Conservation (phyloP, 2,888 invertebrate genomes). For the Nemurella pictetii region DNA sequence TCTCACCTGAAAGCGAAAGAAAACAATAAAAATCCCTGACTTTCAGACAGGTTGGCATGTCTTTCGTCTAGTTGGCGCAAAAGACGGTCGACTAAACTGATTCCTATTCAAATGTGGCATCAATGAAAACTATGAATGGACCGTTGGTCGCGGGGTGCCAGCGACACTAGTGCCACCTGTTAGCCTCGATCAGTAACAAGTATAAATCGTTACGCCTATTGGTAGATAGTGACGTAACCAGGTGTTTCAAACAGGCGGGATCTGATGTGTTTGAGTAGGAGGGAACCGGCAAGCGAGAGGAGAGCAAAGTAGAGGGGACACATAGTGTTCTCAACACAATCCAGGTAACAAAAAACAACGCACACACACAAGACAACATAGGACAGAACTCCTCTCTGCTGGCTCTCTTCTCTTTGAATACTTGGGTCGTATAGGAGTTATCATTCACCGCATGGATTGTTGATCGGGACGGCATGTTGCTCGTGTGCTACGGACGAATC, state of each 20-base stretch:
- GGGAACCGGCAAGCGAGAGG: neutral
- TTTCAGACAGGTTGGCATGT: neutral
- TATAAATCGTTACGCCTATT: constrained; percentile 8
- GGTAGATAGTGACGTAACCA: neutral
- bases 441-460: neutral
- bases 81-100: neutral
- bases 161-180: constrained; percentile 10
- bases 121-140: constrained; percentile 14
- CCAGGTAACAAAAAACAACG: neutral
- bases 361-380: constrained; percentile 1
- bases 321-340: neutral
- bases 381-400: neutral
- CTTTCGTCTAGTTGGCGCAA: neutral
- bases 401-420: neutral
- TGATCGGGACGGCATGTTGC: neutral
- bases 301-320: constrained; percentile 7
- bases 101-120: neutral
- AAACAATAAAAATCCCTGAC: neutral
- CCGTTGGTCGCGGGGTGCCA: neutral
- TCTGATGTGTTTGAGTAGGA: constrained; percentile 10
- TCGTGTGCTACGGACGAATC: neutral
- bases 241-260: constrained; percentile 5
- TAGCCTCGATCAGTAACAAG: neutral
- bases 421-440: neutral
- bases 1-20: neutral